phyloP scores from a whole-genome alignment of 2,797 vertebrate genomes.

The Mycteria americana region DNA sequence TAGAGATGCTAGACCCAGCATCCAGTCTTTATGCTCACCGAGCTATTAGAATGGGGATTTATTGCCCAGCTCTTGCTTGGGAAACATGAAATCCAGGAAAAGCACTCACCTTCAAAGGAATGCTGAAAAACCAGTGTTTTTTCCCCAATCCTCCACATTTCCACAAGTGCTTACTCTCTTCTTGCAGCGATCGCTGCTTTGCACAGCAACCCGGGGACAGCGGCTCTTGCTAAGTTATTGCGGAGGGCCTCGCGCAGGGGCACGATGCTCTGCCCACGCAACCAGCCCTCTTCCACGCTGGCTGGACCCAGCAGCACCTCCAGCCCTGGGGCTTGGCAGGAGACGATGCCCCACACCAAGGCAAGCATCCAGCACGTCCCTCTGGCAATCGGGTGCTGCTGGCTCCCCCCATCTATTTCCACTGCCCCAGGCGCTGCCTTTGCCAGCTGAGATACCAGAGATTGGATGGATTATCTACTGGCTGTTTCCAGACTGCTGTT shows the following conservation, averaged over 20 bases:
- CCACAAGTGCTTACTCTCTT: background rate
- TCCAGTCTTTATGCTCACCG: background rate
- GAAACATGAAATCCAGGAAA: background rate
- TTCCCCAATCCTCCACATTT: too few species aligned
- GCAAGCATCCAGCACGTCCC: background rate
- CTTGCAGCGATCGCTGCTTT: background rate
- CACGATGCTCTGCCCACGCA: background rate
- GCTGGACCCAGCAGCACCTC: background rate
- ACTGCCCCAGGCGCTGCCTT: background rate
- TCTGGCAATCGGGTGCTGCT: background rate
- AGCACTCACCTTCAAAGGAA: background rate
- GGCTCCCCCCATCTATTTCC: background rate
- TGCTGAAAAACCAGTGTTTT: background rate
- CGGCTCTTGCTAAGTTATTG: background rate
- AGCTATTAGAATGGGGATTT: background rate
- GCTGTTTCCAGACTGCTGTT: slow-evolving; percentile 50
- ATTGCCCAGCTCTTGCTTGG: background rate
- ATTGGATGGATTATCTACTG: slow-evolving; percentile 21
- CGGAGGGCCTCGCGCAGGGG: accelerated
- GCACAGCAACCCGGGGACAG: accelerated
- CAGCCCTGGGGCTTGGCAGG: background rate
- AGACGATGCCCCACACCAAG: background rate
- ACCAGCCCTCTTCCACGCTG: background rate
- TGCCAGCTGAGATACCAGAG: background rate
- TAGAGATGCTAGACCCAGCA: background rate